phyloP scores from a whole-genome alignment of 2,113 vertebrate genomes.

The Notarius quadriscutis region DNA sequence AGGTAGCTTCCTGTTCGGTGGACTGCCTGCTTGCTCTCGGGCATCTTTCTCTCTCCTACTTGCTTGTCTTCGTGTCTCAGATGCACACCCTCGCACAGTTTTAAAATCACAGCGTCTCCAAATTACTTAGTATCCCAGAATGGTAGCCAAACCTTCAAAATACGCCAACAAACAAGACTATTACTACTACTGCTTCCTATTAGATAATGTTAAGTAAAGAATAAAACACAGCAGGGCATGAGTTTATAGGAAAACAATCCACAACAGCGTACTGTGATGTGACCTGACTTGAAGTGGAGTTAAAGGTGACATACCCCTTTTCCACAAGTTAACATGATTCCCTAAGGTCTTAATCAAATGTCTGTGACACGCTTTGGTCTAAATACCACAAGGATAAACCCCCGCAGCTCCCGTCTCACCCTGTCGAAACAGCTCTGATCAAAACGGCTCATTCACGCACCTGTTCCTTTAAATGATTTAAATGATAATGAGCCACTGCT shows the following conservation, averaged over 20 bases:
- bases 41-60: conserved; percentile 44
- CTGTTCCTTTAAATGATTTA: too few relatives aligned
- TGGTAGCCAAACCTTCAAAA: neutral
- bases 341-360: too few relatives aligned
- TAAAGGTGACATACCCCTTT: too few relatives aligned
- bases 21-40: conserved; percentile 55
- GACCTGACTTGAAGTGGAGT: too few relatives aligned
- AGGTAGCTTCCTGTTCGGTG: conserved; percentile 56
- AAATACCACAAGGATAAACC: too few relatives aligned
- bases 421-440: too few relatives aligned
- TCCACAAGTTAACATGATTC: too few relatives aligned
- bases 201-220: neutral
- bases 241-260: neutral
- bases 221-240: neutral
- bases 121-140: neutral
- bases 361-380: too few relatives aligned
- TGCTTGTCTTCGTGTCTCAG: neutral
- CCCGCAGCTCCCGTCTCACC: too few relatives aligned
- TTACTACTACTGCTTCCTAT: neutral
- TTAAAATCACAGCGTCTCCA: neutral
- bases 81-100: neutral
- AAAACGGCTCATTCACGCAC: too few relatives aligned
- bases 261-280: neutral
- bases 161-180: neutral
- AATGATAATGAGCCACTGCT: too few relatives aligned